Percentiles rank a stretch among this genome's conserved stretches.
phyloP scores from a whole-genome alignment of 2,113 vertebrate genomes.

The Tursiops truncatus region DNA sequence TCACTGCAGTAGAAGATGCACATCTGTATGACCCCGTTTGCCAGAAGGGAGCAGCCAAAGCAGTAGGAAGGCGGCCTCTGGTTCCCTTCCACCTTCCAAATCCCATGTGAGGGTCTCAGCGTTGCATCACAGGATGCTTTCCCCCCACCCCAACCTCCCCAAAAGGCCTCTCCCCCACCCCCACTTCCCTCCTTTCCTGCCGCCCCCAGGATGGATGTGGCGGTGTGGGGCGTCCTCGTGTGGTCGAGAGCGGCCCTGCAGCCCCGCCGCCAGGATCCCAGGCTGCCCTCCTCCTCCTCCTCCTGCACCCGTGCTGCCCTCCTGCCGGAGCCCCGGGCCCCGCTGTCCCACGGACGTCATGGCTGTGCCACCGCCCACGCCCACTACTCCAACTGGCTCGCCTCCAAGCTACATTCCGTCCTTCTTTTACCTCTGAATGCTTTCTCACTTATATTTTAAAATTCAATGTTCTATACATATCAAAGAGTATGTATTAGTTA shows the following conservation, averaged over 20 bases:
- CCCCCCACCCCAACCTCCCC: too few species aligned
- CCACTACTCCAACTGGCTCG: too few species aligned
- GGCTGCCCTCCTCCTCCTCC: not conserved
- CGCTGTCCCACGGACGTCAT: rapidly evolving
- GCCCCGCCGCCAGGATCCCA: not conserved
- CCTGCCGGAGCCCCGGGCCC: not conserved
- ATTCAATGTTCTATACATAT: not conserved
- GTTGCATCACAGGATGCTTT: not conserved
- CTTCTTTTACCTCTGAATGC: not conserved
- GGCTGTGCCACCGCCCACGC: rapidly evolving
- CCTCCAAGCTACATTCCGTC: not conserved
- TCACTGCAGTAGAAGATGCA: not conserved
- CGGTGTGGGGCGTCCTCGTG: constrained; percentile 37
- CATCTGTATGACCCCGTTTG: too few species aligned
- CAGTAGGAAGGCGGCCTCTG: not conserved
- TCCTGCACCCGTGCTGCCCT: not conserved
- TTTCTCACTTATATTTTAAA: not conserved
- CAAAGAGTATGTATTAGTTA: not conserved
- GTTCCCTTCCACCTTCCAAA: not conserved
- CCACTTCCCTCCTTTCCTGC: too few species aligned
- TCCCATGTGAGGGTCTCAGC: not conserved
- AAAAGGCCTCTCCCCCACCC: rapidly evolving
- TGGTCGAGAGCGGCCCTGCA: not conserved
- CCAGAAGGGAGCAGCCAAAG: not conserved
- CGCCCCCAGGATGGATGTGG: not conserved